Base-by-base conservation (phyloP, 2,113 vertebrate genomes). In the Saguinus midas region DNA sequence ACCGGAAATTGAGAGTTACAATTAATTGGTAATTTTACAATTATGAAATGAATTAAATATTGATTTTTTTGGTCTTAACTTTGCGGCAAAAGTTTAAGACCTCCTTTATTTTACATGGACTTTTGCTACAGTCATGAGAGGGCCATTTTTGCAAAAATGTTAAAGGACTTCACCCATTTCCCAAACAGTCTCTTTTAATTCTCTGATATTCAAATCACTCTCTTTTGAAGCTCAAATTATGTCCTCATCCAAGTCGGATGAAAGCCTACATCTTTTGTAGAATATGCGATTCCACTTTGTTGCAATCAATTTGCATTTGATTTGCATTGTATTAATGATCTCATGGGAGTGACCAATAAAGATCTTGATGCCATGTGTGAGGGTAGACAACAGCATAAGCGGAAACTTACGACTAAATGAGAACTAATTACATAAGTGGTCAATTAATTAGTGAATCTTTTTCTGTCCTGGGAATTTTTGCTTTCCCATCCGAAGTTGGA, bases 121-220 rank as follows among this genome's bases (percentile, higher is more conserved):
- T 61, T 81, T 86, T 82, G 61, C 45, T 80, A 37, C 10, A 55
- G 45, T 61, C 32, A 89, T 29, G 21, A 91, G 83, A 91, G 40
- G 55, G 43, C 87, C 32, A 84, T 75, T 87, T 91, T 88, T 79
- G 29, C 32, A 73, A 96, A 94, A 90, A 75, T 88, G 50, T 57
- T 80, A 50, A 78, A 40, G 27, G 48, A 61, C 64, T 94, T 92
- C 23, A 16, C n/a, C 87, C 68, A 37, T 52, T 87, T 91, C 87
- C 68, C 57, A n/a, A 75, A 87, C 68, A 75, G 32, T n/a, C 40
- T 90, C 57, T 89, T 96, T 96, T 87, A 96, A 75, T 96, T 94
- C 75, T 97, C 89, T 97, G 79, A 96, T 95, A 90, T 90, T 97
- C 84, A 98, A 95, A 91, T 70, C 43, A 64, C n/a, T 91, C 32